A percentile compares a stretch with the other conserved stretches of the same genome.
Evolutionary conservation across 2,888 invertebrate genomes (phyloP).

Genomic region (Andrena trimmerana): DNA sequence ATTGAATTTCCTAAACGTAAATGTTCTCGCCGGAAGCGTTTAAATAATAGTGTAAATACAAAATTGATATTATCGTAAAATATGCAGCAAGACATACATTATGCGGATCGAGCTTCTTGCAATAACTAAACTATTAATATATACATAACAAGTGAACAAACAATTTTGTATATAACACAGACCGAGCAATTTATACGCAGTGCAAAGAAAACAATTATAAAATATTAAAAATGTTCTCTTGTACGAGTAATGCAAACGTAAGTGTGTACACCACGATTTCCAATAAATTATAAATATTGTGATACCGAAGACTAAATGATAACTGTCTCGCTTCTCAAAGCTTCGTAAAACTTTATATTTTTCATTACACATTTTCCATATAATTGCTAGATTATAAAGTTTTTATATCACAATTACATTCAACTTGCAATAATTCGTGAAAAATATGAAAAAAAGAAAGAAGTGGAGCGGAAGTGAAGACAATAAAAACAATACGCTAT

Average conservation of each 20-base stretch:
- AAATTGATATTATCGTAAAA: conserved; percentile 33
- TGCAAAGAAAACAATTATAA: conserved; percentile 15
- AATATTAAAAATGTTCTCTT: conserved; percentile 22
- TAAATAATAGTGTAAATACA: conserved; percentile 57
- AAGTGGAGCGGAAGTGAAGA: conserved; percentile 5
- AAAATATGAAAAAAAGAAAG: conserved; percentile 10
- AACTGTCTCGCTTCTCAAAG: conserved; percentile 26
- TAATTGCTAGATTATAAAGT: conserved; percentile 19
- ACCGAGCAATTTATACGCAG: conserved; percentile 26
- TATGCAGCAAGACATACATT: conserved; percentile 24
- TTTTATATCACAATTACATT: conserved; percentile 31
- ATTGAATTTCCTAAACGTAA: conserved; percentile 12
- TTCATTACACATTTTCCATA: conserved; percentile 29
- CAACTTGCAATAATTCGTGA: neutral
- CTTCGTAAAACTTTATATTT: conserved; percentile 47
- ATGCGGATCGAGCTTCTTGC: conserved; percentile 22
- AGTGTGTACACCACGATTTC: conserved; percentile 44
- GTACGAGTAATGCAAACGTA: conserved; percentile 26
- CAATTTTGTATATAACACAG: conserved; percentile 51
- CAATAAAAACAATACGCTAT: conserved; percentile 26
- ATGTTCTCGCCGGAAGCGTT: conserved; percentile 11
- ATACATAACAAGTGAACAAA: conserved; percentile 45
- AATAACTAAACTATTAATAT: conserved; percentile 44
- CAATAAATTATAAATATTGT: conserved; percentile 60
- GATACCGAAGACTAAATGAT: conserved; percentile 43